Conservation (phyloP, 2,797 vertebrate species). For the Malurus splendens region DNA sequence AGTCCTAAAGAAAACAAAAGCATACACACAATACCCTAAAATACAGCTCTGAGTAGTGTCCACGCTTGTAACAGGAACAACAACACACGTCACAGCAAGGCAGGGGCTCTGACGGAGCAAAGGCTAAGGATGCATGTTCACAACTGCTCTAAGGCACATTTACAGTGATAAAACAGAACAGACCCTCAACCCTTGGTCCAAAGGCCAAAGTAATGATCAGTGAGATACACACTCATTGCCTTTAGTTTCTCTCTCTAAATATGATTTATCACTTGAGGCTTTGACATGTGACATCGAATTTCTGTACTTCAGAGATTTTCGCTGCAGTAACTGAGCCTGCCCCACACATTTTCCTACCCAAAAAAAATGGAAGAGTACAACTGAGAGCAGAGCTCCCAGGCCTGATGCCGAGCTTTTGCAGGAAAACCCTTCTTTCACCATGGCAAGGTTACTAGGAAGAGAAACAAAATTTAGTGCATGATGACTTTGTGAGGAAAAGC, state of each 20-base stretch:
- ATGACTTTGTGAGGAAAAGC: background rate
- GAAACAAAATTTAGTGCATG: background rate
- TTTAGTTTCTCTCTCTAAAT: background rate
- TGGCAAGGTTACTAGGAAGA: background rate
- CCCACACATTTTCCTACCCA: background rate
- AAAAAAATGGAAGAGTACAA: background rate
- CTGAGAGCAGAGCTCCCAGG: background rate
- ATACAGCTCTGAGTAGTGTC: background rate
- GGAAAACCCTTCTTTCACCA: background rate
- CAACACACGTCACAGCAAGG: background rate
- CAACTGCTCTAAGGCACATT: background rate
- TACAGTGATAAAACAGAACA: background rate
- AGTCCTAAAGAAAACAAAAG: background rate
- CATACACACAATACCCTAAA: background rate
- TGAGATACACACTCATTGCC: background rate
- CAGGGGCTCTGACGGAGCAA: background rate
- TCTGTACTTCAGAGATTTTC: background rate
- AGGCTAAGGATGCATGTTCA: background rate
- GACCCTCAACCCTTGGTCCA: background rate
- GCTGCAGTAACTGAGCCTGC: background rate
- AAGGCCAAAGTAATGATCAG: rapidly evolving
- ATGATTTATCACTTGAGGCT: background rate
- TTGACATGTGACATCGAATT: background rate
- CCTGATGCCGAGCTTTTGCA: background rate
- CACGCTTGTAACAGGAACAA: rapidly evolving